Conservation (phyloP, 2,113 vertebrate genomes). For the Equus przewalskii region DNA sequence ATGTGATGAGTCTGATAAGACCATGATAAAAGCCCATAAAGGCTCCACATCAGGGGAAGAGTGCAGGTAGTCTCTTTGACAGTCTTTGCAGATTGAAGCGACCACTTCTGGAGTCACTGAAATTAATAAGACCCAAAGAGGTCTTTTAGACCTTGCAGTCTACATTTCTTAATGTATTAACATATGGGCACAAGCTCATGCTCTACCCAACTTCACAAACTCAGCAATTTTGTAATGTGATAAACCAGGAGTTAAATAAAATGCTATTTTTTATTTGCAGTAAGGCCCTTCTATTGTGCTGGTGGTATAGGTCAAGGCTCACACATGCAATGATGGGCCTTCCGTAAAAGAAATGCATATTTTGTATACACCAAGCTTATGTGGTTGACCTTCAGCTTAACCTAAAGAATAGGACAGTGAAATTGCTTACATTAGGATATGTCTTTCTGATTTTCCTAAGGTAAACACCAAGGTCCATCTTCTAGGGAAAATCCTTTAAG, state of each 20-base stretch:
- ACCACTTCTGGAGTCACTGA: not conserved
- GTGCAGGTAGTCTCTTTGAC: not conserved
- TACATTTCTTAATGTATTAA: not conserved
- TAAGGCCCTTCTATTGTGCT: not conserved
- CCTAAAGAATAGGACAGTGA: not conserved
- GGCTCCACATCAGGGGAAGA: not conserved
- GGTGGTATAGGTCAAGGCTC: not conserved
- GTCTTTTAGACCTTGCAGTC: not conserved
- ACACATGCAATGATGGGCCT: not conserved
- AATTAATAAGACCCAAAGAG: not conserved
- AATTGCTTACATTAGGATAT: not conserved
- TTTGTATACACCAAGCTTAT: not conserved
- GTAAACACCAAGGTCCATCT: conserved; percentile 28
- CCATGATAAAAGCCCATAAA: not conserved
- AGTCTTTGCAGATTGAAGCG: not conserved
- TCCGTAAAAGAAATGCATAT: not conserved
- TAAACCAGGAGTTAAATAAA: not conserved
- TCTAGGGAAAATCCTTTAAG: conserved; percentile 52
- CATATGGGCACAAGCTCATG: not conserved
- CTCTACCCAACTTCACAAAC: not conserved
- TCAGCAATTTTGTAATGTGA: not conserved
- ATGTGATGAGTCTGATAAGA: not conserved
- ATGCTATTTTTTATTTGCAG: not conserved
- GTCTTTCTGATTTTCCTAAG: conserved; percentile 52
- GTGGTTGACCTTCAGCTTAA: not conserved